These are phyloP conservation scores for Lymantria monacha DNA, from an alignment of 2,888 invertebrate genomes.

Conservation along the genomic window DNA sequence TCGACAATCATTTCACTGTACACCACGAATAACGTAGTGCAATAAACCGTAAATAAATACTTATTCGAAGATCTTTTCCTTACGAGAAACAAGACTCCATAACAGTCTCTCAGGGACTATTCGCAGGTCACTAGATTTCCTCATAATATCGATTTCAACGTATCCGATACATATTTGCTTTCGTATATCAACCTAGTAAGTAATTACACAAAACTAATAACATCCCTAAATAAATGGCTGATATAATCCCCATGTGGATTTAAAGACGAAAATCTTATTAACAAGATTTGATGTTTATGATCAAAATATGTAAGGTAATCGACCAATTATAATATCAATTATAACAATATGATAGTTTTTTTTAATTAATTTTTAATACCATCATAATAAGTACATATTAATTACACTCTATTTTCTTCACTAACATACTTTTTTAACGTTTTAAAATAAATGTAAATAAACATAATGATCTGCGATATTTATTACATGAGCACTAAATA, in stretches of 20 bases:
- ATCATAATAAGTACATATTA: too few relatives aligned
- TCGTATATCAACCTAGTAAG: constrained; percentile 47
- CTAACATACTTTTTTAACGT: background rate
- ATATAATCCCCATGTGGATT: constrained; percentile 37
- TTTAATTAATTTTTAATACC: too few relatives aligned
- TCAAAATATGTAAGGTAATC: background rate
- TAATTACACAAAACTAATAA: constrained; percentile 62
- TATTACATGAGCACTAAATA: too few relatives aligned
- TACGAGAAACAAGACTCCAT: constrained; percentile 53
- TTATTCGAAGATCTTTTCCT: constrained; percentile 45
- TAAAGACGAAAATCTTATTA: constrained; percentile 32
- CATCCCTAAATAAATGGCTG: constrained; percentile 40
- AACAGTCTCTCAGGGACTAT: constrained; percentile 61
- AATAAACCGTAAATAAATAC: constrained; percentile 45
- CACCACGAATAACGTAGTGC: background rate
- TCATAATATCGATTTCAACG: constrained; percentile 40
- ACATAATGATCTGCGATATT: too few relatives aligned
- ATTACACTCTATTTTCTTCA: background rate
- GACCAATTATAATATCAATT: background rate
- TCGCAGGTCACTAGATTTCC: constrained; percentile 61
- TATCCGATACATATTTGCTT: constrained; percentile 51
- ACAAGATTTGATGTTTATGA: constrained; percentile 6
- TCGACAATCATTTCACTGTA: background rate
- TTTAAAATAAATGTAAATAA: background rate
- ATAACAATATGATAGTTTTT: background rate